Evolutionary conservation across 2,888 invertebrate genomes (phyloP), one percentile per base, ranked within the genome.

Genomic region (Aleiodes testaceus): DNA sequence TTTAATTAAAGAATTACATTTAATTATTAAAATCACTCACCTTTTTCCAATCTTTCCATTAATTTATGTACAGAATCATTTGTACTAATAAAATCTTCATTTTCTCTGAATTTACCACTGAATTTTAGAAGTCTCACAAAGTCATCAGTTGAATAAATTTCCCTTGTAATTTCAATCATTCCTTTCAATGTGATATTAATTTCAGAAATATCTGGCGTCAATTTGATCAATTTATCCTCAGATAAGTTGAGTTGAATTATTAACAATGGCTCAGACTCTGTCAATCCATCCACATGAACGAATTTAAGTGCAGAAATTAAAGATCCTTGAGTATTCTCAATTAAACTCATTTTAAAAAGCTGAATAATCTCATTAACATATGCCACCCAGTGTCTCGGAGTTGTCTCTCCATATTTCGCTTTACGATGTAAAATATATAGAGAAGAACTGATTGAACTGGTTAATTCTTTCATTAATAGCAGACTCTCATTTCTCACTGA

Each of bases 341-440:
- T 87, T 52, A 94, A 82, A 0, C 95, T 93, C 83, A 93, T 93
- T 87, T 94, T 93, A 72, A 95, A 87, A 83, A 94, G 89, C 14
- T 88, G 85, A 84, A 96, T 95, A 85, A 94, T 93, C 82, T 92
- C 91, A 80, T 91, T 90, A 0, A 95, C 90, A 85, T 94, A 95
- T 74, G 90, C 90, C 12, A 91, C 88, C 95, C 95, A 96, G 83
- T 94, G 91, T 67, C 90, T 89, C 50, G 92, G 90, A 90, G 95
- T 93, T 94, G 63, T 45, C 22, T 63, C 63, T 5, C 63, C 63
- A 45, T 63, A 63, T 22, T 63, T 44, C 0, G 22, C 45, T 63
- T 63, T 45, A n/a, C 45, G 45, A 12, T 63, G 44, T 2, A 63
- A 18, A 2, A 53, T 22, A 36, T 47, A 61, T 36, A 66, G 42